Base-by-base conservation (phyloP, 2,113 vertebrate species). In the Xenus cinereus region DNA sequence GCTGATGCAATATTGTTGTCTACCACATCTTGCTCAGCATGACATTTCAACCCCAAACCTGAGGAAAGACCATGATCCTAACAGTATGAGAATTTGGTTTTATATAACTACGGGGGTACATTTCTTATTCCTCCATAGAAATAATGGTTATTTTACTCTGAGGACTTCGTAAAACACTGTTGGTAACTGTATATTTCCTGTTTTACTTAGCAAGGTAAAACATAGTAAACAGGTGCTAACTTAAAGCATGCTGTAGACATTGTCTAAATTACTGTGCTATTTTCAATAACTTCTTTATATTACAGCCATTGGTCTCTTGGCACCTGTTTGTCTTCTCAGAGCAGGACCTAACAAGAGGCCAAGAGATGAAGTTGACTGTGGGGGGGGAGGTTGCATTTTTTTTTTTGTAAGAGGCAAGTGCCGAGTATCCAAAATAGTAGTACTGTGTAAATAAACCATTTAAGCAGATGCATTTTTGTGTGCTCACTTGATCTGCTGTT, bases 241-340 rank as follows among this genome's bases (percentile, higher is more conserved):
- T 54, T 79, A 87, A 76, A 41, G 22, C 8, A 53, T 50, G 62
- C 79, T 90, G n/a, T 27, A 90, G 33, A 60, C 60, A 51, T 77
- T 28, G 23, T 32, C 95, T 73, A 66, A 89, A 91, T 73, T 79
- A 69, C 74, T 62, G 45, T 18, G 57, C 50, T 91, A 72, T 92
- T 97, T 95, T 53, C 53, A 91, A 54, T 79, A 35, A 66, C 59
- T 87, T 84, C 60, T 72, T 94, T 92, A 54, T 84, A n/a, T 78
- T 84, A 43, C 33, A 76, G 45, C 39, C 41, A 57, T 53, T 71
- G 20, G 1, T 77, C 33, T 76, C 77, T 71, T 28, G 18, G 76
- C 92, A 96, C 15, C 53, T 81, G 86, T 48, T 95, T 89, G 68
- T 75, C 51, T 90, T 75, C 71, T 92, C 86, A 95, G 86, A 84